These are phyloP conservation scores for Hiodon tergisus DNA, from an alignment of 2,113 vertebrate species.

Conservation along the genomic window DNA sequence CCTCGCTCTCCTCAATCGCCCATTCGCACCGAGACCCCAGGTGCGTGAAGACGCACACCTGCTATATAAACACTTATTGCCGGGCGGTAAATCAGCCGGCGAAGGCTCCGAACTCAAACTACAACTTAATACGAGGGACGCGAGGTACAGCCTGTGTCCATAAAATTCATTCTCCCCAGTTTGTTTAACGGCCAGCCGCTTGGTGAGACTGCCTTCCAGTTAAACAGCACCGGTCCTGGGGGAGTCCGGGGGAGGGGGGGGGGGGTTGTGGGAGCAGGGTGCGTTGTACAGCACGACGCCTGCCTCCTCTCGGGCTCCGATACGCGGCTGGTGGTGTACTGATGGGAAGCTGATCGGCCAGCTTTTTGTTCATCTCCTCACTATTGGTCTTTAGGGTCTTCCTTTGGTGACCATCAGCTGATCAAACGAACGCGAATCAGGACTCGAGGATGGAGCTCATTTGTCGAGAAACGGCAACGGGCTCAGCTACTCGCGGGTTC, in stretches of 20 bases:
- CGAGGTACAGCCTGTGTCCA: not conserved
- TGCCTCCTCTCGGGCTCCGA: not conserved
- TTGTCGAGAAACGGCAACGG: not conserved
- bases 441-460: too few species aligned
- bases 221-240: not conserved
- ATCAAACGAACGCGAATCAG: not conserved
- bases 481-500: not conserved
- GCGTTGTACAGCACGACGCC: constrained; percentile 23
- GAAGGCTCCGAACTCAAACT: constrained; percentile 6
- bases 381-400: not conserved
- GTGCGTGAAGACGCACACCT: not conserved
- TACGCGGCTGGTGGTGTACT: not conserved
- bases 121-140: constrained; percentile 13
- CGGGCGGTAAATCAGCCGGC: not conserved
- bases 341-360: not conserved
- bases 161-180: not conserved
- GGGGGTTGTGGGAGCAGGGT: not conserved
- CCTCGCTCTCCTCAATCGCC: constrained; percentile 29
- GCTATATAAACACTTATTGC: constrained; percentile 6
- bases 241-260: not conserved
- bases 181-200: not conserved
- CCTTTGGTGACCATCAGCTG: not conserved
- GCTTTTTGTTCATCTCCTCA: not conserved
- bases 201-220: not conserved
- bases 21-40: constrained; percentile 17